Percentiles rank a stretch among this genome's conserved stretches.
phyloP scores from a whole-genome alignment of 1,140 invertebrate genomes.

The Drosophila takahashii region DNA sequence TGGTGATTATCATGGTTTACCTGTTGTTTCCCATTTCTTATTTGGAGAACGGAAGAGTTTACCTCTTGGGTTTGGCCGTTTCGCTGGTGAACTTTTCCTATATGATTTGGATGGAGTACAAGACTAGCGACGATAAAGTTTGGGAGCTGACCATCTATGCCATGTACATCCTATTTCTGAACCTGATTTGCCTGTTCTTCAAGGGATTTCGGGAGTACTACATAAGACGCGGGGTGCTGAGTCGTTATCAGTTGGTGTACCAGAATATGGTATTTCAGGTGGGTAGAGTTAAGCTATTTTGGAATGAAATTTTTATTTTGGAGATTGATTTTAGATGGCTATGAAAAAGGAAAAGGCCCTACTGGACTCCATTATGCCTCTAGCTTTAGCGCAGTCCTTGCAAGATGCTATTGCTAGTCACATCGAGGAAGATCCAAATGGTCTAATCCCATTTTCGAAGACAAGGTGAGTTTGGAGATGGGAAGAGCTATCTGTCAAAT shows the following conservation, averaged over 20 bases:
- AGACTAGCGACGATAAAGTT: neutral
- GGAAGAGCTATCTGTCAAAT: neutral
- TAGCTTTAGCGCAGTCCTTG: conserved; percentile 91
- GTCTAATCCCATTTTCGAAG: neutral
- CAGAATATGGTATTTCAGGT: conserved; percentile 28
- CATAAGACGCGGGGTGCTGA: conserved; percentile 14
- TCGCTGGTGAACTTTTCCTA: conserved; percentile 11
- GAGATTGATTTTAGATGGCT: conserved; percentile 1
- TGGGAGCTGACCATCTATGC: neutral
- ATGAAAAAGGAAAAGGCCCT: conserved; percentile 89
- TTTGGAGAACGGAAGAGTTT: conserved; percentile 1
- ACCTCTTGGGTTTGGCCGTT: conserved; percentile 16
- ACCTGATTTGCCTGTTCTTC: neutral
- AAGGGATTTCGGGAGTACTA: conserved; percentile 3
- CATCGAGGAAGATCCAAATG: conserved; percentile 84
- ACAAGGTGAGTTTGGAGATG: conserved; percentile 28
- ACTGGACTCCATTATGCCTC: conserved; percentile 93
- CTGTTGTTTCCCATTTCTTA: conserved; percentile 34
- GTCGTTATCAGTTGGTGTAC: conserved; percentile 25
- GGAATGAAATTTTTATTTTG: too few relatives aligned
- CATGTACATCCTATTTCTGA: conserved; percentile 14
- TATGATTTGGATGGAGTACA: neutral
- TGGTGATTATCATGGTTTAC: conserved; percentile 37
- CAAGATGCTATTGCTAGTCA: conserved; percentile 90
- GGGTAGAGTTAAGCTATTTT: neutral